These are phyloP conservation scores for Cyclophora punctaria DNA, from an alignment of 2,888 invertebrate species.

Conservation along the genomic window DNA sequence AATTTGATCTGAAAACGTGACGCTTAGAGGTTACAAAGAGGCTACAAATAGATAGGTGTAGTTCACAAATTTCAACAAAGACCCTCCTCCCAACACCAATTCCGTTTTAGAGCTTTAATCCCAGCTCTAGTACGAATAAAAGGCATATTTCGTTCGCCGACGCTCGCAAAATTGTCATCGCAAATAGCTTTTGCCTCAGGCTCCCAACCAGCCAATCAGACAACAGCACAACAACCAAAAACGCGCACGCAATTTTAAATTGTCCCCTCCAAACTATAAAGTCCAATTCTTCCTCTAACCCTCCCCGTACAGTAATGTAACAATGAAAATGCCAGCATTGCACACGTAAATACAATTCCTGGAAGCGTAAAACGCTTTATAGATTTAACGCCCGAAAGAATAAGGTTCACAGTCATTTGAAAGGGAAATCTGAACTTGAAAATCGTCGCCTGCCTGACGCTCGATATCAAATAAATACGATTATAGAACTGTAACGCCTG, in stretches of 20 bases:
- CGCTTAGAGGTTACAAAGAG: slow-evolving; percentile 8
- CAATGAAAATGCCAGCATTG: slow-evolving; percentile 73
- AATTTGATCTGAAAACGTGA: too few relatives aligned
- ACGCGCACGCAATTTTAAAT: slow-evolving; percentile 20
- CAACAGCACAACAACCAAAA: slow-evolving; percentile 31
- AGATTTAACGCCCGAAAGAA: slow-evolving; percentile 45
- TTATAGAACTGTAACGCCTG: slow-evolving; percentile 44
- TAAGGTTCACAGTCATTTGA: slow-evolving; percentile 62
- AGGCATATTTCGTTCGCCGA: slow-evolving; percentile 73
- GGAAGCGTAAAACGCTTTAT: slow-evolving; percentile 40
- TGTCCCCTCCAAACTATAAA: slow-evolving; percentile 15
- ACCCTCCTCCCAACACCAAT: slow-evolving; percentile 60
- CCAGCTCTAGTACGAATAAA: slow-evolving; percentile 69
- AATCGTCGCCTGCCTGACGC: slow-evolving; percentile 73
- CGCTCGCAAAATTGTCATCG: slow-evolving; percentile 74
- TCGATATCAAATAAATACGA: slow-evolving; percentile 73
- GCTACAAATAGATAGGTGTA: slow-evolving; percentile 43
- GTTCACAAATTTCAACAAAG: slow-evolving; percentile 62
- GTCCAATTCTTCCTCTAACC: slow-evolving; percentile 10
- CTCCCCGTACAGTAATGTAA: slow-evolving; percentile 51
- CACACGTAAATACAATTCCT: slow-evolving; percentile 70
- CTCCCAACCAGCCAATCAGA: slow-evolving; percentile 24
- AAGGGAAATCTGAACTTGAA: slow-evolving; percentile 72
- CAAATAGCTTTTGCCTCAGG: slow-evolving; percentile 71
- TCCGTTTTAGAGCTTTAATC: slow-evolving; percentile 73